Evolutionary conservation across 2,797 vertebrate genomes (phyloP).

Genomic region (Danio choprae): DNA sequence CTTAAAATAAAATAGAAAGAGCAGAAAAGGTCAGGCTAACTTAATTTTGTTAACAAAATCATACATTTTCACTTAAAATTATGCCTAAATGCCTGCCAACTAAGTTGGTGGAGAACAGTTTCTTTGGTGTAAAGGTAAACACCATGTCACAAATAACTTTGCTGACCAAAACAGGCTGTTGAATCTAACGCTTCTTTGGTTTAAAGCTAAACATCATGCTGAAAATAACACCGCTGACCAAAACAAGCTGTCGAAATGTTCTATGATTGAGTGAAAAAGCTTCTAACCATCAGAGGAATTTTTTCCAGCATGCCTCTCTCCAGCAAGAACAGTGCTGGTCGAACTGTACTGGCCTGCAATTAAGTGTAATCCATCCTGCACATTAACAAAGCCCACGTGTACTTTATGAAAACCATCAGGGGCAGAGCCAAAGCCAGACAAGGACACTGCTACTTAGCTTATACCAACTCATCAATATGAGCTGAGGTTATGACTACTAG

Average conservation of each 20-base stretch:
- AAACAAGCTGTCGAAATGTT: slow-evolving; percentile 55
- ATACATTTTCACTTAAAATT: too few relatives aligned
- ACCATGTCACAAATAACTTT: slow-evolving; percentile 31
- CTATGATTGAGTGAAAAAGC: slow-evolving; percentile 32
- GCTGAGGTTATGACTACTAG: slow-evolving; percentile 33
- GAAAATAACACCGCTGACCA: slow-evolving; percentile 43
- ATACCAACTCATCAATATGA: slow-evolving; percentile 16
- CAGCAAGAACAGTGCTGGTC: slow-evolving; percentile 44
- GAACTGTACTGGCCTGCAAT: slow-evolving; percentile 52
- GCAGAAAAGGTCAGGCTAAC: too few relatives aligned
- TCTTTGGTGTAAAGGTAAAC: slow-evolving; percentile 9
- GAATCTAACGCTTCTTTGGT: slow-evolving; percentile 37
- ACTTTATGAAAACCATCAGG: slow-evolving; percentile 33
- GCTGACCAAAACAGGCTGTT: slow-evolving; percentile 49
- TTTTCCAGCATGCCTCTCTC: slow-evolving; percentile 29
- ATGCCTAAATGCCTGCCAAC: not conserved
- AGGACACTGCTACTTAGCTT: slow-evolving; percentile 34
- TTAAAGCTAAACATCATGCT: slow-evolving; percentile 20
- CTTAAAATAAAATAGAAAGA: too few relatives aligned
- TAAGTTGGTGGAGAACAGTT: not conserved
- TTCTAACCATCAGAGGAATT: slow-evolving; percentile 44
- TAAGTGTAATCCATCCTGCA: slow-evolving; percentile 39
- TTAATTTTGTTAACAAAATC: too few relatives aligned
- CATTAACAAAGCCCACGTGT: slow-evolving; percentile 44
- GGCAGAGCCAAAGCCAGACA: slow-evolving; percentile 29